Evolutionary conservation across 2,113 vertebrate genomes (phyloP), one percentile per base, ranked within the genome.

Genomic region (Orycteropus afer): DNA sequence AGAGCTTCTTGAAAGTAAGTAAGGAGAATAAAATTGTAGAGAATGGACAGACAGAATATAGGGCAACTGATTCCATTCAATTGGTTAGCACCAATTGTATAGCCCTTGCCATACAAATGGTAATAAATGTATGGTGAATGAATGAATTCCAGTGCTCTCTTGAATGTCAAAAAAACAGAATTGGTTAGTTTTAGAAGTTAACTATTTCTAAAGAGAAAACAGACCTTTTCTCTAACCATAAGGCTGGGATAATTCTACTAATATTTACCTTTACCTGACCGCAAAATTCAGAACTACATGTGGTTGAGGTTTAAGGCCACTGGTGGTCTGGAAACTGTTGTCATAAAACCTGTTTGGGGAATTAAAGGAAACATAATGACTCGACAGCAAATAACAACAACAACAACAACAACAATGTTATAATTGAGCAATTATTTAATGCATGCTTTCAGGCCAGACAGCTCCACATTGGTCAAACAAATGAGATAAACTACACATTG

Each of bases 381-480:
- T n/a, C n/a, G n/a, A n/a, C n/a, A n/a, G n/a, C n/a, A n/a, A n/a
- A n/a, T n/a, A n/a, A n/a, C n/a, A n/a, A n/a, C n/a, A n/a, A n/a
- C n/a, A n/a, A n/a, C n/a, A n/a, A n/a, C n/a, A n/a, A n/a, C n/a
- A n/a, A n/a, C n/a, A n/a, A n/a, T n/a, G 25, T 91, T 71, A 51
- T 81, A 89, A 95, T 80, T 49, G 32, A 93, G 14, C 40, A n/a
- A 65, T 97, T 90, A 74, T 61, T 79, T 65, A 83, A 29, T 37
- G 49, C 8, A 32, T 7, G 10, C 34, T 57, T 80, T 94, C 49
- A 84, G 32, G 7, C 32, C 59, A 86, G 34, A 79, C 12, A 90
- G 45, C 37, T 37, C 34, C 34, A 77, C 12, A 29, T 55, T 61
- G 69, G 14, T 20, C 45, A 87, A 47, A 3, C 42, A 47, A 34